A percentile compares a stretch with the other conserved stretches of the same genome.
Evolutionary conservation across 2,888 invertebrate species (phyloP).

Genomic region (Drosophila mettleri): DNA sequence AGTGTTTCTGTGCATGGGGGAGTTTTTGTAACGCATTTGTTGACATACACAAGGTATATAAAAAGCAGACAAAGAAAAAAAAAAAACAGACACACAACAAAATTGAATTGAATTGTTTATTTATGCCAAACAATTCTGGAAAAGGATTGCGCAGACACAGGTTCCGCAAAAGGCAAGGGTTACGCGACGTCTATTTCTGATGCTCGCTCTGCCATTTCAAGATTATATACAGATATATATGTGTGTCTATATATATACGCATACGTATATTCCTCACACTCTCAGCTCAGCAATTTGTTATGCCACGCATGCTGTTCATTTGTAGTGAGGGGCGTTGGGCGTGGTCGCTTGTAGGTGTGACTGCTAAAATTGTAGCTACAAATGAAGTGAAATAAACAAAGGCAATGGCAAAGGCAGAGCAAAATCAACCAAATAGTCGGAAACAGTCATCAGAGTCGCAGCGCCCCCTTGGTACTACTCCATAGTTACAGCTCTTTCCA

Average conservation of each 20-base stretch:
- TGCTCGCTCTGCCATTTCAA: conserved; percentile 24
- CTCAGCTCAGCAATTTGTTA: conserved; percentile 71
- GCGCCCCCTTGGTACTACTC: conserved; percentile 3
- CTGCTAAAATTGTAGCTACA: conserved; percentile 69
- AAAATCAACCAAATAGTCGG: conserved; percentile 44
- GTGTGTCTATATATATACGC: background rate
- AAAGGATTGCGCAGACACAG: conserved; percentile 57
- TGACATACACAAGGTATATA: conserved; percentile 49
- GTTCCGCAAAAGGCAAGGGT: conserved; percentile 40
- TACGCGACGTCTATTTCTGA: conserved; percentile 37
- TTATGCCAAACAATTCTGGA: conserved; percentile 70
- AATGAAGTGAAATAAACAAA: conserved; percentile 67
- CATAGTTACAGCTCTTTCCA: conserved; percentile 1
- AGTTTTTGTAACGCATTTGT: conserved; percentile 64
- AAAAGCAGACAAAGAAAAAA: conserved; percentile 7
- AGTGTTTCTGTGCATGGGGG: conserved; percentile 23
- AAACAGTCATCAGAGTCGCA: conserved; percentile 31
- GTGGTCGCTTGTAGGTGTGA: conserved; percentile 65
- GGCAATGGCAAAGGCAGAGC: conserved; percentile 24
- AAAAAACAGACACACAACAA: conserved; percentile 31
- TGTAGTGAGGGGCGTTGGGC: conserved; percentile 40
- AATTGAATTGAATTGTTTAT: conserved; percentile 81
- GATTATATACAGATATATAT: conserved; percentile 2
- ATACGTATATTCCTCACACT: conserved; percentile 12
- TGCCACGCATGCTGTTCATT: conserved; percentile 73